A percentile compares a stretch with the other conserved stretches of the same genome.
phyloP scores from a whole-genome alignment of 2,797 vertebrate genomes.

The Eulemur mongoz region DNA sequence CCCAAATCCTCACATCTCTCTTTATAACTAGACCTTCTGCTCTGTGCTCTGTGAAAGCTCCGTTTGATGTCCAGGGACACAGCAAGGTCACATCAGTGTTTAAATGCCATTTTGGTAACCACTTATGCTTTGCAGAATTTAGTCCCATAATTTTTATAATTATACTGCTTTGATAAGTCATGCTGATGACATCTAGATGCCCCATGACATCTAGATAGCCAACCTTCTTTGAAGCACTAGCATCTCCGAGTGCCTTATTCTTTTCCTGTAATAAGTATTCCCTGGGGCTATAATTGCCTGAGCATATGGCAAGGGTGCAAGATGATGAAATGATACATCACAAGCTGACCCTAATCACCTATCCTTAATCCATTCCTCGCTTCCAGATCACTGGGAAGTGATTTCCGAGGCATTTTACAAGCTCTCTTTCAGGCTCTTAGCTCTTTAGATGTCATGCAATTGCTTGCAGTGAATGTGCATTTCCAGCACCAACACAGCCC shows the following conservation, averaged over 20 bases:
- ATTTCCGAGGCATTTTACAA: background rate
- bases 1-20: background rate
- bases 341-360: background rate
- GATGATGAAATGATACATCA: background rate
- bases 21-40: background rate
- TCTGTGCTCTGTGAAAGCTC: background rate
- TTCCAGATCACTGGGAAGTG: background rate
- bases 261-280: background rate
- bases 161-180: background rate
- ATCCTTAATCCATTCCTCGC: background rate
- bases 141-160: background rate
- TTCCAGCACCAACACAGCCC: background rate
- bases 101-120: background rate
- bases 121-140: background rate
- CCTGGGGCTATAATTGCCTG: background rate
- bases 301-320: background rate
- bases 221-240: background rate
- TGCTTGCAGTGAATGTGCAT: background rate
- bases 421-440: background rate
- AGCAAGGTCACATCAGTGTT: background rate
- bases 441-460: background rate
- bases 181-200: background rate
- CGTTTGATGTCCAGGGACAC: background rate
- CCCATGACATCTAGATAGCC: background rate
- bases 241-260: background rate